Base-by-base conservation (phyloP, 2,888 invertebrate species). In the Lymantria dispar region DNA sequence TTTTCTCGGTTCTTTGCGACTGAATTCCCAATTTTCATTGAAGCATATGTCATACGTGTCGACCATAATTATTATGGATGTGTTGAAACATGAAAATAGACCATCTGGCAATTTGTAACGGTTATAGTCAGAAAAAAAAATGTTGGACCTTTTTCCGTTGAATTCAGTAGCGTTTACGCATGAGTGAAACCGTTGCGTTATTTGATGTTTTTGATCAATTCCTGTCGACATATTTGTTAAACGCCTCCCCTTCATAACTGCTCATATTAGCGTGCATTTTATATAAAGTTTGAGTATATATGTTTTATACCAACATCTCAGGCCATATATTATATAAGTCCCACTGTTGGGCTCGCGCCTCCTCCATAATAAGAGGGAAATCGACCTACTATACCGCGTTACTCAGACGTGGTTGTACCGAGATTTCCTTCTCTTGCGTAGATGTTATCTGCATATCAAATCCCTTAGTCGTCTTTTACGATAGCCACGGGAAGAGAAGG, bases 121-220 rank as follows among this genome's bases (percentile, higher is more conserved):
- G 85, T 79, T 75, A 72, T 62, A 68, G 65, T 78, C 74, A 83
- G 87, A 86, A 87, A 83, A 83, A 87, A 86, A 87, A 83, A 80
- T 2, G 68, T 61, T 67, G 63, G 58, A 72, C 78, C 78, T 80
- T 83, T 78, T 75, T 76, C 73, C 76, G 75, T 78, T 79, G 68
- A 87, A 89, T 86, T 81, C 90, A 83, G 90, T 89, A 91, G 90
- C 90, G 74, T 81, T 72, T 69, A 83, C 85, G 83, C 76, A 67
- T 78, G 73, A 78, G 56, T 76, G 78, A 61, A 53, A 76, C 49
- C 56, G 56, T 57, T 48, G 52, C 54, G 66, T 66, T 72, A 72
- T 63, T 72, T 58, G 72, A 74, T 78, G 75, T 59, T 62, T 69
- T 65, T 47, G 62, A 60, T 62, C 63, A 72, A 63, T 65, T 67